These are phyloP conservation scores for Molanna angustata DNA, from an alignment of 2,888 invertebrate genomes.

Conservation along the genomic window DNA sequence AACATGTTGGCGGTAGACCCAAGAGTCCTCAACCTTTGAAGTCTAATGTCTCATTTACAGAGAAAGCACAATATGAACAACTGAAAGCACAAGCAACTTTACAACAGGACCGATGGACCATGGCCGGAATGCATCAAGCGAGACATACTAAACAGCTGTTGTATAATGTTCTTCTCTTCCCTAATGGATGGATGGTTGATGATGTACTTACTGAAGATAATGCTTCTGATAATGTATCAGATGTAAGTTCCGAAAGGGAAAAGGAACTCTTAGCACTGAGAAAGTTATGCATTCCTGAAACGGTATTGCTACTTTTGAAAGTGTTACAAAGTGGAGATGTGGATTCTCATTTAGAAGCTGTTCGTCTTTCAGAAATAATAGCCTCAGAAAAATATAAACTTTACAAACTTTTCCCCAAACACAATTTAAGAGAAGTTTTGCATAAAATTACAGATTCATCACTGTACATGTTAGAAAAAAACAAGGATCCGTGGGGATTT, in stretches of 20 bases:
- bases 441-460: conserved; percentile 78
- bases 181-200: conserved; percentile 89
- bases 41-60: conserved; percentile 71
- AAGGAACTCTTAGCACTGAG: conserved; percentile 74
- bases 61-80: conserved; percentile 86
- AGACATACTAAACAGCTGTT: conserved; percentile 73
- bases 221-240: conserved; percentile 43
- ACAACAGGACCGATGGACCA: conserved; percentile 75
- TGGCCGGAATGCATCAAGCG: conserved; percentile 68
- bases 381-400: conserved; percentile 75
- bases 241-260: conserved; percentile 54
- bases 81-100: conserved; percentile 72
- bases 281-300: conserved; percentile 80
- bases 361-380: conserved; percentile 74
- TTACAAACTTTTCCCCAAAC: conserved; percentile 78
- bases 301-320: conserved; percentile 72
- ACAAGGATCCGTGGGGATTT: conserved; percentile 82
- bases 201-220: conserved; percentile 54
- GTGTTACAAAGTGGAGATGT: conserved; percentile 75
- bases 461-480: conserved; percentile 68
- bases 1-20: conserved; percentile 78
- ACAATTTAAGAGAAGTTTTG: conserved; percentile 72
- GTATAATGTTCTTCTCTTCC: conserved; percentile 84
- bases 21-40: conserved; percentile 60
- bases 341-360: conserved; percentile 65